Conservation (phyloP, 2,797 vertebrate species). For the Craterocephalus amniculus region DNA sequence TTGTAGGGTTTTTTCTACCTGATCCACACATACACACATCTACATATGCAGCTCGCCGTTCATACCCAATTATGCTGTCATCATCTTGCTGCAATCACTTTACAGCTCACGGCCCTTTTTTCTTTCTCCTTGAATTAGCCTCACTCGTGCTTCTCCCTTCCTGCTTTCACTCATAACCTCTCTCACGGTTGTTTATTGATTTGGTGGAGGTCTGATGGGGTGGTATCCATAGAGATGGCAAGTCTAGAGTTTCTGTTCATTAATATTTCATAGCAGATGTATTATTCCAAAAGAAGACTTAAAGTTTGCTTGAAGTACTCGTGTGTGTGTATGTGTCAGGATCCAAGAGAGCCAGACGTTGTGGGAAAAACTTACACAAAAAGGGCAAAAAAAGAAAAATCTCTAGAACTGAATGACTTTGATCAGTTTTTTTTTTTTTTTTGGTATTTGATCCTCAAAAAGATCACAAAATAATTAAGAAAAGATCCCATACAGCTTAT, state of each 20-base stretch:
- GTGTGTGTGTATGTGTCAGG: slow-evolving; percentile 17
- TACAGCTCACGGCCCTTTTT: slow-evolving; percentile 17
- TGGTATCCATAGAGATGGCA: slow-evolving; percentile 62
- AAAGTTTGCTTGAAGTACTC: slow-evolving; percentile 46
- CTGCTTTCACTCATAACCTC: slow-evolving; percentile 10
- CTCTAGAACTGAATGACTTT: not conserved
- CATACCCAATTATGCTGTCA: slow-evolving; percentile 17
- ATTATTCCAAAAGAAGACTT: slow-evolving; percentile 56
- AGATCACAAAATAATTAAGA: not conserved
- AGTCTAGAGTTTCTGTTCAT: slow-evolving; percentile 67
- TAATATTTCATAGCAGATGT: slow-evolving; percentile 73
- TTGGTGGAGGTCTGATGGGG: slow-evolving; percentile 40
- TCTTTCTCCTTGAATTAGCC: slow-evolving; percentile 30
- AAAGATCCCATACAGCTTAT: not conserved
- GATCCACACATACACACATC: not conserved
- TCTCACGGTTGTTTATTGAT: slow-evolving; percentile 49
- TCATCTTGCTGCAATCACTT: slow-evolving; percentile 8
- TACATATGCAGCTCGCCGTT: slow-evolving; percentile 4
- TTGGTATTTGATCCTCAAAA: too few relatives aligned
- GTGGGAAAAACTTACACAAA: not conserved
- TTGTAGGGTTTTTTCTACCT: slow-evolving; percentile 5
- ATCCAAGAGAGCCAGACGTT: slow-evolving; percentile 31
- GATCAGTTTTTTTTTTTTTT: not conserved
- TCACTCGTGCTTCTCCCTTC: not conserved
- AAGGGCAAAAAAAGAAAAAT: not conserved